phyloP scores from a whole-genome alignment of 2,797 vertebrate genomes.

The Poeciliopsis paucimaculata region DNA sequence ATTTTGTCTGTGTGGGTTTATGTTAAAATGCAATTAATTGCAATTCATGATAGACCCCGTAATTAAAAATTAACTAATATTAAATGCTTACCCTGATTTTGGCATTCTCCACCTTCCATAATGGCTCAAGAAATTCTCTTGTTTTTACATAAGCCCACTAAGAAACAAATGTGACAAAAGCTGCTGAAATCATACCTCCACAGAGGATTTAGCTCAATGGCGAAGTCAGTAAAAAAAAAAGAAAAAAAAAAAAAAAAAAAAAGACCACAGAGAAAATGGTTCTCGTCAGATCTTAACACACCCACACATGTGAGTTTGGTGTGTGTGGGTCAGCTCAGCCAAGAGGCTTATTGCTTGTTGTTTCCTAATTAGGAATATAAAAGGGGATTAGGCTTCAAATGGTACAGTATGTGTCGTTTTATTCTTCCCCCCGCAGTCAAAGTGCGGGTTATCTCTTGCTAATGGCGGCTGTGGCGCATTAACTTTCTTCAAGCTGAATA shows the following conservation, averaged over 20 bases:
- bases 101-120: neutral
- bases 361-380: slow-evolving; percentile 82
- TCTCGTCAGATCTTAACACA: slow-evolving; percentile 66
- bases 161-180: slow-evolving; percentile 21
- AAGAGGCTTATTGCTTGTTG: slow-evolving; percentile 73
- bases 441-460: slow-evolving; percentile 50
- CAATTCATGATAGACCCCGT: neutral
- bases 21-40: neutral
- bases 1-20: neutral
- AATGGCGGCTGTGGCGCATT: slow-evolving; percentile 52
- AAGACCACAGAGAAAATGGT: slow-evolving; percentile 45
- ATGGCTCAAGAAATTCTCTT: neutral
- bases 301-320: slow-evolving; percentile 65
- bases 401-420: slow-evolving; percentile 58
- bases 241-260: too few species aligned
- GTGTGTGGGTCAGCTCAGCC: slow-evolving; percentile 71
- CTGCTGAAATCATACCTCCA: slow-evolving; percentile 2
- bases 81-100: neutral
- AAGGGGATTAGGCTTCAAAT: slow-evolving; percentile 81
- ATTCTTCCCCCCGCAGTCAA: slow-evolving; percentile 48
- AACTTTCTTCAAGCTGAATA: slow-evolving; percentile 10
- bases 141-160: neutral
- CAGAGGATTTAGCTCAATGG: slow-evolving; percentile 25
- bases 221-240: slow-evolving; percentile 20
- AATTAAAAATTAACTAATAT: slow-evolving; percentile 1